Evolutionary conservation across 2,888 invertebrate species (phyloP), one percentile per base, ranked within the genome.

Genomic region (Micoletzkya japonica): DNA sequence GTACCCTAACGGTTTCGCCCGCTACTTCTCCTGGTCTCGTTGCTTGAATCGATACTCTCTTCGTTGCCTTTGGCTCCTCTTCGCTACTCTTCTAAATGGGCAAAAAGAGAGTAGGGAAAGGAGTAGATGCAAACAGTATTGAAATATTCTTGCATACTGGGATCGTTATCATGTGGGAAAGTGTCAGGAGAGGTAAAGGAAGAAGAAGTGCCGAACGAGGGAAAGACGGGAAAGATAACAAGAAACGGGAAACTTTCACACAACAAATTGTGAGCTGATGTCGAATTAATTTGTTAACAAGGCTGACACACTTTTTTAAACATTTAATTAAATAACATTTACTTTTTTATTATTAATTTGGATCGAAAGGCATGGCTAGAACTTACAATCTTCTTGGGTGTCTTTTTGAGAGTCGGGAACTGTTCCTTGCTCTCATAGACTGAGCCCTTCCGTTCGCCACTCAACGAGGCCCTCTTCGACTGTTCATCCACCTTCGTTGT

Each of bases 11-110:
- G 34, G 52, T 36, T 10, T 10, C 20, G 26, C 34, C 44, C 52
- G 50, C 44, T n/a, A 67, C 67, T 44, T 67, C 67, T 2, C 67
- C 67, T 2, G 67, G 67, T 49, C 67, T 49, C 24, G 64, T 50
- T 6, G 64, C 34, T 20, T 64, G 64, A 20, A 67, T 67, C 39
- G 67, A 57, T 20, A 67, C 67, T 26, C 30, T 37, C 57, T 56
- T 57, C n/a, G n/a, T 4, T n/a, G 24, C 32, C 57, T 56, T 56
- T 4, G 64, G 64, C 10, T 50, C 37, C 6, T 26, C 52, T 7
- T 54, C 54, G 24, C 20, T 44, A 2, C 37, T 26, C 26, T 59
- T 59, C 17, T 24, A 37, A n/a, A 52, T 52, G 52, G 28, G 28
- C 2, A 24, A 20, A 24, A 52, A 24, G 26, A 50, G 50, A 4